Conservation (phyloP, 2,888 invertebrate species). For the Andricus quercusramuli region DNA sequence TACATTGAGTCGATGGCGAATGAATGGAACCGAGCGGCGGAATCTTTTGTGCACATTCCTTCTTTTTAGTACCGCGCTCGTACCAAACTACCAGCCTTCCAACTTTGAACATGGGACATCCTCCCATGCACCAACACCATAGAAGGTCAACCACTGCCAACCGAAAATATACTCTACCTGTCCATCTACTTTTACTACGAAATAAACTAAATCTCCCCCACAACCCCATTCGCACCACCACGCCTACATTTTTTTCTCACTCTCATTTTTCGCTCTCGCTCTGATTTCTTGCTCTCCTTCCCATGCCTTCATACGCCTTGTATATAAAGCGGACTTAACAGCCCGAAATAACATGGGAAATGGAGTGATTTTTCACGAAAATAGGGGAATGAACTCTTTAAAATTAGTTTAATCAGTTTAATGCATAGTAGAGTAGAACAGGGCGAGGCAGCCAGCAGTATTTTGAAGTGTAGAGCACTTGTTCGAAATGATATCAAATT, state of each 20-base stretch:
- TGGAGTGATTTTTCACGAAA: no score
- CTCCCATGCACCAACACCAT: slow-evolving; percentile 44
- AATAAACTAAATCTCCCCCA: slow-evolving; percentile 23
- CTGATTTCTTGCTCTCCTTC: neutral
- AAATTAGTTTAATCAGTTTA: no score
- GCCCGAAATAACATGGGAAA: no score
- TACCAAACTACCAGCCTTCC: slow-evolving; percentile 16
- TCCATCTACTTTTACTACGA: slow-evolving; percentile 30
- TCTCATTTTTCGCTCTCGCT: neutral
- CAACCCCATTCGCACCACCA: neutral
- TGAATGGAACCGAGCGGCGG: slow-evolving; percentile 72
- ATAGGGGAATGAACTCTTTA: no score
- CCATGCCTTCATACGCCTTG: neutral
- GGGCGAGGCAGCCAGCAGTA: no score
- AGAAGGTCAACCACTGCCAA: slow-evolving; percentile 16
- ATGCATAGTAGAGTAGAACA: no score
- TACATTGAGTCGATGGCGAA: slow-evolving; percentile 69
- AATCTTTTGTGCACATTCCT: slow-evolving; percentile 76
- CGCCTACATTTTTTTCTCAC: slow-evolving; percentile 11
- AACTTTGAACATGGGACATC: slow-evolving; percentile 27
- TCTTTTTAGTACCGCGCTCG: slow-evolving; percentile 49
- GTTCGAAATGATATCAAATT: no score
- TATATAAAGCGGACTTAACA: neutral
- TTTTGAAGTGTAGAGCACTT: no score
- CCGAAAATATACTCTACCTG: slow-evolving; percentile 30